Conservation (phyloP, 2,113 vertebrate genomes). For the Heterocephalus glaber region DNA sequence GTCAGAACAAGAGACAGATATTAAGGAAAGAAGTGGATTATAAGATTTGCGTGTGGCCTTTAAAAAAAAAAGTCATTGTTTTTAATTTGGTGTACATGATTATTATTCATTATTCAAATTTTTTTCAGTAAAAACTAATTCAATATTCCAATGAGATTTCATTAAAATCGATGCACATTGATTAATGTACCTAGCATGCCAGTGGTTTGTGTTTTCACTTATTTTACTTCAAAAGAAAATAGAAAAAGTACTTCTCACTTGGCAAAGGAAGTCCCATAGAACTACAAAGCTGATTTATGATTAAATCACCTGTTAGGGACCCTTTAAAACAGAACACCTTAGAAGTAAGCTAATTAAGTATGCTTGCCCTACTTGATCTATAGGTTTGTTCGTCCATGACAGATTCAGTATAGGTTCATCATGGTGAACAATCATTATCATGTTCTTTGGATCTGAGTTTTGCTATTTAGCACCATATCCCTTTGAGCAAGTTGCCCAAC, state of each 20-base stretch:
- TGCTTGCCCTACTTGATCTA: background rate
- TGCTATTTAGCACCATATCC: background rate
- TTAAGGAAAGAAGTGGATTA: background rate
- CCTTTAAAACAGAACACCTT: background rate
- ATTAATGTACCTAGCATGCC: background rate
- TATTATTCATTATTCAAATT: background rate
- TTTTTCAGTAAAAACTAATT: background rate
- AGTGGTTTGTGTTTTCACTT: background rate
- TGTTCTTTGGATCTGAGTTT: background rate
- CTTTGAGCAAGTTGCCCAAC: background rate
- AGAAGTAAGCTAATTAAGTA: background rate
- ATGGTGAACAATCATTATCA: background rate
- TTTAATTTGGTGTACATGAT: background rate
- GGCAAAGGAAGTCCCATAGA: background rate
- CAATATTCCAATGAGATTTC: background rate
- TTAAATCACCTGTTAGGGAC: background rate
- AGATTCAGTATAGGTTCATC: background rate
- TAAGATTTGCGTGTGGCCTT: background rate
- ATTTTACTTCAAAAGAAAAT: constrained; percentile 20
- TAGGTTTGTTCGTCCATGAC: background rate
- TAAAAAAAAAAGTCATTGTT: background rate
- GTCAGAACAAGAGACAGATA: background rate
- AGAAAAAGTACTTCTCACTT: background rate
- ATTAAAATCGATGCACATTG: background rate
- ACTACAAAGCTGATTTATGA: background rate